Conservation (phyloP, 2,113 vertebrate genomes). For the Syngnathoides biaculeatus region DNA sequence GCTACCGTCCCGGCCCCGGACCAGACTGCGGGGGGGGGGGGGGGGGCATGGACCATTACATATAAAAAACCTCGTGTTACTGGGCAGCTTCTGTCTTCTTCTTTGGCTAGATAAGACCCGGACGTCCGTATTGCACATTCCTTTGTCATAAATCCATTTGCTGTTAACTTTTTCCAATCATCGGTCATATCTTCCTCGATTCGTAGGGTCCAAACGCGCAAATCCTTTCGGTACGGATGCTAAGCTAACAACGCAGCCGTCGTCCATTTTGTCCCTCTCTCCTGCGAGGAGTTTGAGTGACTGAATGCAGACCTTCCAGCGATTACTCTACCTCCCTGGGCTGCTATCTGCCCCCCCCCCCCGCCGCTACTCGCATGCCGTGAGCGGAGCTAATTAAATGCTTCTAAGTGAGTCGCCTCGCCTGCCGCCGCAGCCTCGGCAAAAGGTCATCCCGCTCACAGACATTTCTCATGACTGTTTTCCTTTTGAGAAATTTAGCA, state of each 20-base stretch:
- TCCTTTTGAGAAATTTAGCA: conserved; percentile 71
- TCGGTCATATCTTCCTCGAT: too few relatives aligned
- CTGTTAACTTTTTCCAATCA: too few relatives aligned
- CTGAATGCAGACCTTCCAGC: not conserved
- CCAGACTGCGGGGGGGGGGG: too few relatives aligned
- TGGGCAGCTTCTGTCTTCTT: too few relatives aligned
- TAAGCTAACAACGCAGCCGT: not conserved
- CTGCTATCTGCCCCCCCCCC: conserved; percentile 18
- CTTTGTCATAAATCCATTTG: too few relatives aligned
- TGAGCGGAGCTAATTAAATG: conserved; percentile 75
- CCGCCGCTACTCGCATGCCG: conserved; percentile 47
- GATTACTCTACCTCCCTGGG: conserved; percentile 24
- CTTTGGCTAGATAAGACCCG: too few relatives aligned
- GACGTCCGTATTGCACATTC: too few relatives aligned
- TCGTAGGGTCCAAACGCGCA: too few relatives aligned
- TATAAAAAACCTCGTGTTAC: too few relatives aligned
- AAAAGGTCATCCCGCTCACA: conserved; percentile 71
- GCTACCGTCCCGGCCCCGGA: too few relatives aligned
- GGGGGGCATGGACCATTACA: too few relatives aligned
- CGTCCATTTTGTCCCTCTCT: not conserved
- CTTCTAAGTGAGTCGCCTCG: conserved; percentile 71
- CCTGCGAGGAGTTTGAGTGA: conserved; percentile 4
- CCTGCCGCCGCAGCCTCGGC: conserved; percentile 54
- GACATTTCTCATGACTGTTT: conserved; percentile 69
- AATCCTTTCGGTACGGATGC: too few relatives aligned